Conservation (phyloP, 2,113 vertebrate species). For the zebrafish (Danio rerio) region GRCz12tu NC_133188.1:3251001-3251500, state of each 20-base stretch:
- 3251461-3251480: background rate
- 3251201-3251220: slow-evolving; percentile 80
- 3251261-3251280: too few species aligned
- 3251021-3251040: too few species aligned
- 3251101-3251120: slow-evolving; percentile 90
- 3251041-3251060: background rate
- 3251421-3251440: too few species aligned
- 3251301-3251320: too few species aligned
- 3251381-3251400: background rate
- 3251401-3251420: background rate
- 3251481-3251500: slow-evolving; percentile 97
- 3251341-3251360: background rate
- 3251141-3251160: slow-evolving; percentile 96
- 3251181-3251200: slow-evolving; percentile 96
- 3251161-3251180: slow-evolving; percentile 96
- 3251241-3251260: too few species aligned
- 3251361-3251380: background rate
- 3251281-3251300: too few species aligned
- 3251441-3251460: background rate
- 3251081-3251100: slow-evolving; percentile 94
- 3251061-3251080: background rate
- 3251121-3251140: slow-evolving; percentile 94
- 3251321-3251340: too few species aligned
- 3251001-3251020: too few species aligned
- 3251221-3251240: too few species aligned